Percentiles rank a stretch among this genome's conserved stretches.
Conservation (phyloP, 2,113 vertebrate genomes). For the Protomyctophum bolini region DNA sequence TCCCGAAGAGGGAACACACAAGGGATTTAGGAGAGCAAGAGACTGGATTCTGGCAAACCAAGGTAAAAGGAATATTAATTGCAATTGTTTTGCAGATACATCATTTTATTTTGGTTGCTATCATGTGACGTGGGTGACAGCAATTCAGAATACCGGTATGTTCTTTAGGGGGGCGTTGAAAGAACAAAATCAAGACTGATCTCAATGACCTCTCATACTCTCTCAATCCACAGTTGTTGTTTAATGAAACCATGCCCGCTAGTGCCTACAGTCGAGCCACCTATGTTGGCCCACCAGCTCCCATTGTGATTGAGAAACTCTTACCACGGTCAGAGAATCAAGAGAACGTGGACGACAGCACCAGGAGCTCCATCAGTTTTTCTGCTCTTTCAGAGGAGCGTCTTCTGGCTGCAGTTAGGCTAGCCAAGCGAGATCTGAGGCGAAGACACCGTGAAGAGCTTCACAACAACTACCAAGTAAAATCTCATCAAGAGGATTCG, state of each 20-base stretch:
- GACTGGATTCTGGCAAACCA: constrained; percentile 52
- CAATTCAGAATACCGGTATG: not conserved
- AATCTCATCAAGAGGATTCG: constrained; percentile 29
- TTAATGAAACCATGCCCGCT: constrained; percentile 80
- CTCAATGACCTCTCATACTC: not conserved
- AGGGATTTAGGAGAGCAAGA: constrained; percentile 8
- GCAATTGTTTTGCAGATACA: not conserved
- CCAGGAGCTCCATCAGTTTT: constrained; percentile 78
- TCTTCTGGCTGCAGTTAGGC: constrained; percentile 83
- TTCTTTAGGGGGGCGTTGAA: no score
- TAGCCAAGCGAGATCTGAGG: constrained; percentile 88
- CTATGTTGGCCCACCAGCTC: constrained; percentile 76
- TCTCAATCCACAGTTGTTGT: constrained; percentile 81
- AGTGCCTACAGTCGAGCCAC: constrained; percentile 80
- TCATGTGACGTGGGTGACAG: not conserved
- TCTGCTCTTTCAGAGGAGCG: constrained; percentile 89
- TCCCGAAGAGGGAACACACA: constrained; percentile 13
- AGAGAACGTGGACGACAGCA: constrained; percentile 51
- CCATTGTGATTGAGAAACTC: constrained; percentile 90
- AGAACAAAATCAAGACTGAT: not conserved
- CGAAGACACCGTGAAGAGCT: constrained; percentile 71
- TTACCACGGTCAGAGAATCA: constrained; percentile 27
- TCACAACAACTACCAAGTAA: constrained; percentile 25
- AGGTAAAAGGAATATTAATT: constrained; percentile 60
- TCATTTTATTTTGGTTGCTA: not conserved